phyloP scores from a whole-genome alignment of 1,140 invertebrate genomes.

The Charaxes varanes region DNA sequence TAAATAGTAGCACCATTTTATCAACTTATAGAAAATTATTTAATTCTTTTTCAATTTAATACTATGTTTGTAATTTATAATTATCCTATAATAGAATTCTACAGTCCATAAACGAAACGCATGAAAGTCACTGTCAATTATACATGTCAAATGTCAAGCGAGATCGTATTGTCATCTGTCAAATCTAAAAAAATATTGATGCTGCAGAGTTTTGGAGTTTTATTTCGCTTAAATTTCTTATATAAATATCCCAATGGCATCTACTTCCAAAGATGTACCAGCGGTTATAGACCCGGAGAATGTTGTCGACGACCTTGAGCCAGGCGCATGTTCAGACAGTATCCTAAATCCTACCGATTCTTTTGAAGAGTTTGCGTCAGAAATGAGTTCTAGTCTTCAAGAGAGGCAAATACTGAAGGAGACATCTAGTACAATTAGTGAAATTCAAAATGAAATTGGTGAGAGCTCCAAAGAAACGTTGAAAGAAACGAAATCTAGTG shows the following conservation, averaged over 20 bases:
- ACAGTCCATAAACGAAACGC: no score
- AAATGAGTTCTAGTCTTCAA: slow-evolving; percentile 78
- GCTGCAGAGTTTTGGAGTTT: slow-evolving; percentile 9
- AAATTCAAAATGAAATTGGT: slow-evolving; percentile 74
- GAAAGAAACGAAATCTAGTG: slow-evolving; percentile 47
- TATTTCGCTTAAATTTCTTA: slow-evolving; percentile 7
- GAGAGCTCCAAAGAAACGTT: slow-evolving; percentile 46
- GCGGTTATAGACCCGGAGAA: slow-evolving; percentile 21
- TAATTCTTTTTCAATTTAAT: no score
- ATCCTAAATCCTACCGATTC: slow-evolving; percentile 81
- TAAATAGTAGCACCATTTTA: no score
- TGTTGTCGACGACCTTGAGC: slow-evolving; percentile 38
- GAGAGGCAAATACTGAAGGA: slow-evolving; percentile 62
- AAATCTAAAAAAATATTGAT: slow-evolving; percentile 19
- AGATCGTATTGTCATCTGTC: not conserved
- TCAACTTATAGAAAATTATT: no score
- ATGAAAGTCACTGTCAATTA: slow-evolving; percentile 1
- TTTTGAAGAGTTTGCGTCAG: slow-evolving; percentile 81
- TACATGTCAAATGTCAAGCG: no score
- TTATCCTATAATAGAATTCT: no score
- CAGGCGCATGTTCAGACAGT: slow-evolving; percentile 72
- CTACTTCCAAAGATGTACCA: slow-evolving; percentile 48
- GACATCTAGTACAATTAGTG: slow-evolving; percentile 72
- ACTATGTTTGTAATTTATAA: no score
- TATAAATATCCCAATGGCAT: slow-evolving; percentile 38